A percentile compares a stretch with the other conserved stretches of the same genome.
These are phyloP conservation scores for Actias luna DNA, from an alignment of 2,888 invertebrate species.

Conservation along the genomic window DNA sequence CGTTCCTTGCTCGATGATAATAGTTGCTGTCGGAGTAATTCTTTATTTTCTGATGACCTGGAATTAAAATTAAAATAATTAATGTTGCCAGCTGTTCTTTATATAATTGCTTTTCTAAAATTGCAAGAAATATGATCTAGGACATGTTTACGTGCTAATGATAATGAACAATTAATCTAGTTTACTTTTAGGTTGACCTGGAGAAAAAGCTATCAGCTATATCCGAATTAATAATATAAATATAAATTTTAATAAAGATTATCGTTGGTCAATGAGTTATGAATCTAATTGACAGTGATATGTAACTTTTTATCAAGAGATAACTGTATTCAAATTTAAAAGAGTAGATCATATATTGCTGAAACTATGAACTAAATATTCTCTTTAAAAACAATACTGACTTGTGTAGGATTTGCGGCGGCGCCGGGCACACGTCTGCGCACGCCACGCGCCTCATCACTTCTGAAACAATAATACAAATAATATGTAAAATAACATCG, in stretches of 20 bases:
- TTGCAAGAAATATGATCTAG: no score
- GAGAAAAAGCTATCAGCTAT: no score
- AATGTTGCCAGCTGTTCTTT: not conserved
- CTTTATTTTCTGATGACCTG: constrained; percentile 73
- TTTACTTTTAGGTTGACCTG: no score
- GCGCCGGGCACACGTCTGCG: constrained; percentile 70
- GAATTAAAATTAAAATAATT: constrained; percentile 30
- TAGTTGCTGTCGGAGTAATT: constrained; percentile 69
- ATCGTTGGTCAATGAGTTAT: not conserved
- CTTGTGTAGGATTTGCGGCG: constrained; percentile 35
- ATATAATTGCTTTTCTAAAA: no score
- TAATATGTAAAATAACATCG: not conserved
- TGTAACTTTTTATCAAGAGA: not conserved
- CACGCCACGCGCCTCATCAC: constrained; percentile 78
- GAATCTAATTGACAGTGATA: not conserved
- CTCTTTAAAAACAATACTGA: not conserved
- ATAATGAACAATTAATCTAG: no score
- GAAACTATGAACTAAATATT: not conserved
- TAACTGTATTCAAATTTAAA: not conserved
- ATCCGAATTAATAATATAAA: no score
- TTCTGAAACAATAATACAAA: constrained; percentile 62
- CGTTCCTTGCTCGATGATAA: constrained; percentile 70
- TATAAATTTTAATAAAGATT: not conserved
- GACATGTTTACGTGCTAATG: no score
- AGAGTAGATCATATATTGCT: no score